These are phyloP conservation scores for Endotricha flammealis DNA, from an alignment of 2,888 invertebrate genomes.

Conservation along the genomic window DNA sequence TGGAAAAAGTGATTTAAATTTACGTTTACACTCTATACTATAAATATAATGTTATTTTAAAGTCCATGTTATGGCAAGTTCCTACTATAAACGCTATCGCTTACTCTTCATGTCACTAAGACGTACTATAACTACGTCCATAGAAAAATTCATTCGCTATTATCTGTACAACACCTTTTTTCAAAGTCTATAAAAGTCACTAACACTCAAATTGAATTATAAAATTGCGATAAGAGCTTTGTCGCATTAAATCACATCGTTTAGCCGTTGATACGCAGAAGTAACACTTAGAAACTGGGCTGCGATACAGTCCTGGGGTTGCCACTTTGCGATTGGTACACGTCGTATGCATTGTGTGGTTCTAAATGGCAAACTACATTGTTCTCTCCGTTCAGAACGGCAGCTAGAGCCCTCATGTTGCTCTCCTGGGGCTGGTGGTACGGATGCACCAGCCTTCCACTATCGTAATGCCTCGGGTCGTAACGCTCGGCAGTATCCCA, in stretches of 20 bases:
- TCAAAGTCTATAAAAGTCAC: slow-evolving; percentile 28
- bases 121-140: slow-evolving; percentile 60
- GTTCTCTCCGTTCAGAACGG: slow-evolving; percentile 89
- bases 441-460: slow-evolving; percentile 73
- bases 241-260: slow-evolving; percentile 16
- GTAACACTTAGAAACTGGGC: slow-evolving; percentile 64
- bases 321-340: slow-evolving; percentile 63
- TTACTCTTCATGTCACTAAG: slow-evolving; percentile 50
- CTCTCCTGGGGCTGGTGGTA: slow-evolving; percentile 76
- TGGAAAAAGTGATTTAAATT: slow-evolving; percentile 75
- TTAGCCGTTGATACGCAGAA: slow-evolving; percentile 14
- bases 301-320: slow-evolving; percentile 72
- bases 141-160: slow-evolving; percentile 68
- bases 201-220: slow-evolving; percentile 36
- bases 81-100: slow-evolving; percentile 67
- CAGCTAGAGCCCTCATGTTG: slow-evolving; percentile 81
- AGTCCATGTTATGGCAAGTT: slow-evolving; percentile 76
- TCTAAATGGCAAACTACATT: slow-evolving; percentile 92
- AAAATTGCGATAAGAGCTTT: slow-evolving; percentile 12
- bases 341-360: slow-evolving; percentile 80
- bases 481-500: slow-evolving; percentile 76
- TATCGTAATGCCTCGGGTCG: slow-evolving; percentile 69
- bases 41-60: slow-evolving; percentile 55
- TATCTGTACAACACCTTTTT: slow-evolving; percentile 53
- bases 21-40: slow-evolving; percentile 59